These are phyloP conservation scores for Noturus placidus DNA, from an alignment of 2,113 vertebrate genomes.

Conservation along the genomic window DNA sequence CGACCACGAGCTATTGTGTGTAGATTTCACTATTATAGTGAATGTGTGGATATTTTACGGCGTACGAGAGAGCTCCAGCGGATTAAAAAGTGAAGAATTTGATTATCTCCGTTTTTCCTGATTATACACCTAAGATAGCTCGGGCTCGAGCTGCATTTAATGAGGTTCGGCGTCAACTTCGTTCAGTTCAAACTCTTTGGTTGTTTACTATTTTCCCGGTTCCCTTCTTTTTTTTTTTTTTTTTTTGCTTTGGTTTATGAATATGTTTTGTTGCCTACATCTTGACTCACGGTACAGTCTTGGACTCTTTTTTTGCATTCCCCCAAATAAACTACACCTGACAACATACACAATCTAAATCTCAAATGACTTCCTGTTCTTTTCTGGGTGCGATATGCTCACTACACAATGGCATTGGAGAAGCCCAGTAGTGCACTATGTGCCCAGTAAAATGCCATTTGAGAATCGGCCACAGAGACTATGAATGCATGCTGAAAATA, in stretches of 20 bases:
- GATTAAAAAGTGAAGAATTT: too few species aligned
- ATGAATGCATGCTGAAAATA: background rate
- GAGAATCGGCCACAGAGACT: background rate
- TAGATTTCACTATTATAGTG: too few species aligned
- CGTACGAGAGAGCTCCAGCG: too few species aligned
- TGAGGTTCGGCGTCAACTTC: too few species aligned
- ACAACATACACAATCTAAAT: background rate
- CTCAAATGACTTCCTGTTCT: background rate
- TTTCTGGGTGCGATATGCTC: background rate
- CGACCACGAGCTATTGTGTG: too few species aligned
- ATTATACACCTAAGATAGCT: too few species aligned
- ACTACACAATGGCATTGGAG: background rate
- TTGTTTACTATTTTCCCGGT: background rate
- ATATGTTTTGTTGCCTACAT: background rate
- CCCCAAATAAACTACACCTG: background rate
- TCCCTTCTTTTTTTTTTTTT: background rate
- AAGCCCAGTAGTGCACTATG: background rate
- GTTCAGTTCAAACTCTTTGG: background rate
- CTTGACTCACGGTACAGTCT: background rate
- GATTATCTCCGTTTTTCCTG: too few species aligned
- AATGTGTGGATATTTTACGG: too few species aligned
- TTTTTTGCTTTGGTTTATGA: background rate
- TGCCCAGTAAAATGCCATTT: background rate
- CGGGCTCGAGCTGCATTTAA: too few species aligned
- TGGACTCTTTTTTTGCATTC: background rate